Base-by-base conservation (phyloP, 2,797 vertebrate species). In the Sebastolobus altivelis region DNA sequence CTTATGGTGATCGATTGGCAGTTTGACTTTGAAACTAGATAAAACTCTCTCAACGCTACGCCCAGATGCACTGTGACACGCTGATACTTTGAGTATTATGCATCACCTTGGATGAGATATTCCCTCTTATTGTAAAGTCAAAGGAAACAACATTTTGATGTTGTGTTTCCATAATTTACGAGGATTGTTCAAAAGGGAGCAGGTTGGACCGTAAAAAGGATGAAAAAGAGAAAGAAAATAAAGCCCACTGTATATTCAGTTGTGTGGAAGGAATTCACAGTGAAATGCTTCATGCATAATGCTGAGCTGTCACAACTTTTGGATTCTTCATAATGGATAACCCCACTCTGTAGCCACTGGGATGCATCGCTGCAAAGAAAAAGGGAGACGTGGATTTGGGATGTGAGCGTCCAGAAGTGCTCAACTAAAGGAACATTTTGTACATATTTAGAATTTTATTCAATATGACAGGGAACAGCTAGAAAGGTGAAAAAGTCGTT, bases 11-110 rank as follows among this genome's bases (percentile, higher is more conserved):
- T 93, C 65, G 83, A 94, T 92, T 77, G 87, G 58, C 83, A 70
- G 73, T 79, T 87, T 90, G 93, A 93, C 92, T 93, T 93, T 93
- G 89, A 93, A 91, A 90, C 73, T 33, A 76, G 70, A 89, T 89
- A 86, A 90, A 93, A 92, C 82, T 79, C 74, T 80, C 68, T 65
- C 38, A 12, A 3, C 3, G 9, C 75, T 25, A 12, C 11, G 75
- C 52, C 74, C 66, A 66, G 58, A 68, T 46, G 37, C 67, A 22
- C 72, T 1, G 13, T 60, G 81, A 73, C 80, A 77, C 6, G 1
- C 37, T 35, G 73, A 65, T 59, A 72, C 72, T 65, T 12, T 25
- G 58, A 31, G 49, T 52, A 13, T 74, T 76, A 68, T 65, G 37
- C 63, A 46, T 69, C 59, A 80, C 65, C 65, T 75, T 27, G 69